phyloP scores from a whole-genome alignment of 2,113 vertebrate genomes.

The Origma solitaria region DNA sequence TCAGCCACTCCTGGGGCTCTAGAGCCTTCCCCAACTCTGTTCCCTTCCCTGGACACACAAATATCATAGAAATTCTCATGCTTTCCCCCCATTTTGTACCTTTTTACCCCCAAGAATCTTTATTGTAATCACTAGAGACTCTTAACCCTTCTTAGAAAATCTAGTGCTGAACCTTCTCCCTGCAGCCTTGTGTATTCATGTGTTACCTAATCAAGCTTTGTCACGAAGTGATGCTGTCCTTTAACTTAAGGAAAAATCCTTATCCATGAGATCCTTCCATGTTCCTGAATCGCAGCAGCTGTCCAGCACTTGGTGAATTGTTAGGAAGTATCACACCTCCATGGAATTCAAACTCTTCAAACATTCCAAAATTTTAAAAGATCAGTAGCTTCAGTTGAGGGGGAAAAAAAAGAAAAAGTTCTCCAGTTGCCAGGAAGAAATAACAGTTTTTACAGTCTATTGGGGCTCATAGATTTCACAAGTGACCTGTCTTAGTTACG shows the following conservation, averaged over 20 bases:
- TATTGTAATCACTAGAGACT: not conserved
- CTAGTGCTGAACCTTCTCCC: not conserved
- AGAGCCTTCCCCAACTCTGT: accelerated
- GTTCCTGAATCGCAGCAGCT: not conserved
- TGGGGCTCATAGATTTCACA: not conserved
- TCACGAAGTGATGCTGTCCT: not conserved
- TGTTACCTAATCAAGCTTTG: not conserved
- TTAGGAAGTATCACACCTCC: accelerated
- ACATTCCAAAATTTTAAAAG: not conserved
- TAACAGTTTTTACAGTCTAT: not conserved
- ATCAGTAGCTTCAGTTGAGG: not conserved
- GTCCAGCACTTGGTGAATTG: not conserved
- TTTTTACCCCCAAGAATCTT: accelerated
- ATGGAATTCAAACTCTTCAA: not conserved
- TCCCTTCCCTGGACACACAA: not conserved
- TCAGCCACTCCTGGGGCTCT: not conserved
- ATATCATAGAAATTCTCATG: not conserved
- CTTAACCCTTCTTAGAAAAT: not conserved
- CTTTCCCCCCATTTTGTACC: not conserved
- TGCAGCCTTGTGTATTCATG: accelerated
- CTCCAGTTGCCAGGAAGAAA: not conserved
- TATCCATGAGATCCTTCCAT: not conserved
- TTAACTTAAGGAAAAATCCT: not conserved
- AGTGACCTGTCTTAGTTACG: not conserved
- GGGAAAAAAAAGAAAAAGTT: accelerated